A percentile compares a stretch with the other conserved stretches of the same genome.
Evolutionary conservation across 2,113 vertebrate species (phyloP).

Genomic region (Poeciliopsis prolifica): DNA sequence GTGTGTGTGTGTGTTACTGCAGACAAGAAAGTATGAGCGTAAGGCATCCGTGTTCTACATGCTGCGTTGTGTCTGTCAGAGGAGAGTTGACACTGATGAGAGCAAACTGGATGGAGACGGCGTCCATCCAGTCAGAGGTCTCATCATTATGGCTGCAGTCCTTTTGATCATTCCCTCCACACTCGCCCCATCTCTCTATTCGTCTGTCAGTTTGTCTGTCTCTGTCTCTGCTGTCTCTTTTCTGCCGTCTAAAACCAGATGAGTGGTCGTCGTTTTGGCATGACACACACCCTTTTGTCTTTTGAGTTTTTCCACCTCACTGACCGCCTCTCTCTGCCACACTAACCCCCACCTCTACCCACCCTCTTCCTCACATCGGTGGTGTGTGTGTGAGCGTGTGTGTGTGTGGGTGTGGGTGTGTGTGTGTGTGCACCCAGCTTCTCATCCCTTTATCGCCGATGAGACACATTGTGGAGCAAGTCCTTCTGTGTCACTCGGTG

Average conservation of each 20-base stretch:
- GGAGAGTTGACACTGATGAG: constrained; percentile 71
- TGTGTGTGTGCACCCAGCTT: constrained; percentile 9
- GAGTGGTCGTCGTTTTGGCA: constrained; percentile 50
- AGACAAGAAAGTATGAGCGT: constrained; percentile 39
- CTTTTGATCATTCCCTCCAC: constrained; percentile 69
- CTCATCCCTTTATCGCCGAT: constrained; percentile 27
- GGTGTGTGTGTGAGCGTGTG: no score
- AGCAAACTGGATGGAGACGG: constrained; percentile 72
- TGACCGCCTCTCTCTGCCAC: constrained; percentile 20
- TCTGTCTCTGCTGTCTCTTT: constrained; percentile 44
- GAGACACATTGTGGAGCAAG: constrained; percentile 13
- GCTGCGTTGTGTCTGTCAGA: constrained; percentile 35
- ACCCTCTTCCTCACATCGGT: constrained; percentile 7
- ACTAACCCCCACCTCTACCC: background rate
- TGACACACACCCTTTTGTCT: constrained; percentile 61
- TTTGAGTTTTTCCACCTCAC: constrained; percentile 54
- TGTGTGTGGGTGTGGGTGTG: background rate
- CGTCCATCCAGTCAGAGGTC: constrained; percentile 58
- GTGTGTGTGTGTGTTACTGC: constrained; percentile 1
- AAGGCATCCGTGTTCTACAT: constrained; percentile 40
- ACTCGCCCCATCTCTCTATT: constrained; percentile 26
- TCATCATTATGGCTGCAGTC: constrained; percentile 66
- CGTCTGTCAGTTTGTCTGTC: constrained; percentile 38
- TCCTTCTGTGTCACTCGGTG: constrained; percentile 34
- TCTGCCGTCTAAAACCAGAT: constrained; percentile 32